Percentiles rank a stretch among this genome's conserved stretches.
These are phyloP conservation scores for Onychomys leucogaster DNA, from an alignment of 2,797 vertebrate genomes.

Conservation along the genomic window DNA sequence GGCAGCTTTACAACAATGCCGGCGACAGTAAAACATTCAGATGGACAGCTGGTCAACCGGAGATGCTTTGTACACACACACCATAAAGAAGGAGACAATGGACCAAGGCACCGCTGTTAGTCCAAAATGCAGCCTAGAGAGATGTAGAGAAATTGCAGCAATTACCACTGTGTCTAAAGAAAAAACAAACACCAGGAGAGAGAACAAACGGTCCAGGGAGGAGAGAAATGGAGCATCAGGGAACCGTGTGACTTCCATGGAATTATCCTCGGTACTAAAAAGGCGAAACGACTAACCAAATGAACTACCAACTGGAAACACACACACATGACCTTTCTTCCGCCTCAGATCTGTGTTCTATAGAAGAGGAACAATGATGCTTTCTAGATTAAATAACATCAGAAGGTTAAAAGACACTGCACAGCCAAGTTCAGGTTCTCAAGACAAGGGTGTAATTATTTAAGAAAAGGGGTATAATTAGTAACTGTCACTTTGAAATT, in stretches of 20 bases:
- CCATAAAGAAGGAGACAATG: background rate
- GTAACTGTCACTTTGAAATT: background rate
- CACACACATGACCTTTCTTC: background rate
- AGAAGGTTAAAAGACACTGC: background rate
- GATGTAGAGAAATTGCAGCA: background rate
- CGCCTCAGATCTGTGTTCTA: background rate
- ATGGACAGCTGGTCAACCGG: background rate
- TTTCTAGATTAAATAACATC: constrained; percentile 12
- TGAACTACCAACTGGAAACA: background rate
- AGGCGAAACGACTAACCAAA: background rate
- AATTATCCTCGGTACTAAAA: constrained; percentile 9
- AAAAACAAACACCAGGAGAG: background rate
- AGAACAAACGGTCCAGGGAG: background rate
- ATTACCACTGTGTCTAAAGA: constrained; percentile 18
- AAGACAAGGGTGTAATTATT: constrained; percentile 2
- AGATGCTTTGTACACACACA: background rate
- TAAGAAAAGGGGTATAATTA: background rate
- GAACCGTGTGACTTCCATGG: background rate
- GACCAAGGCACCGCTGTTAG: background rate
- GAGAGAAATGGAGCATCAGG: background rate
- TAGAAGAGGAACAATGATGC: background rate
- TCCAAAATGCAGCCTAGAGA: background rate
- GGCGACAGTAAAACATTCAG: background rate
- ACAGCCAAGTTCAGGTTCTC: background rate
- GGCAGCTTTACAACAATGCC: background rate